phyloP scores from a whole-genome alignment of 2,888 invertebrate genomes.

The Melieria crassipennis region DNA sequence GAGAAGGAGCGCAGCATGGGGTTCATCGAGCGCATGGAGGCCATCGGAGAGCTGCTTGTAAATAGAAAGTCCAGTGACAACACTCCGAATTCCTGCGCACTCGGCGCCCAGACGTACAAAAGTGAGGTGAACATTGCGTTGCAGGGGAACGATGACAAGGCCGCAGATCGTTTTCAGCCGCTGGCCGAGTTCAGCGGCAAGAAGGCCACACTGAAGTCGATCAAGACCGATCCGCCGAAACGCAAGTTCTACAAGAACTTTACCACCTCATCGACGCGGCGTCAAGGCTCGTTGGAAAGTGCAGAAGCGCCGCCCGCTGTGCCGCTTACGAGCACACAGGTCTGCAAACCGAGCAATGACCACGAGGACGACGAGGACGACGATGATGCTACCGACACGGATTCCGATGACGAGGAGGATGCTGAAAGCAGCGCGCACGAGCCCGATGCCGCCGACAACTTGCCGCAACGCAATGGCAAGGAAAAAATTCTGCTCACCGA shows the following conservation, averaged over 20 bases:
- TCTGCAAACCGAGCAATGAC: conserved; percentile 24
- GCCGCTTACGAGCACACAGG: background rate
- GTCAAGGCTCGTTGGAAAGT: conserved; percentile 19
- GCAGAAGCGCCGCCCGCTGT: conserved; percentile 3
- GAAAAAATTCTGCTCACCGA: conserved; percentile 59
- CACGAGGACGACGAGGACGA: conserved; percentile 40
- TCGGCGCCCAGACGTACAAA: background rate
- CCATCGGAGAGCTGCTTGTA: background rate
- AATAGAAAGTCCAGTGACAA: background rate
- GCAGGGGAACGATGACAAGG: background rate
- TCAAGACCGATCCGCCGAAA: conserved; percentile 49
- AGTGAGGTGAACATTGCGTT: conserved; percentile 18
- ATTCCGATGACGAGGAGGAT: conserved; percentile 18
- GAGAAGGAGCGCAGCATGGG: conserved; percentile 27
- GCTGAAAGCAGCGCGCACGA: conserved; percentile 14
- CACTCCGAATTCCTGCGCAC: background rate
- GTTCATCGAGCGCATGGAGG: background rate
- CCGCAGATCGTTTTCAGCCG: background rate
- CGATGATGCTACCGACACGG: conserved; percentile 29
- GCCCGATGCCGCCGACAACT: conserved; percentile 35
- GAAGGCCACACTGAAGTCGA: conserved; percentile 46
- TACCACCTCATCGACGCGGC: conserved; percentile 22
- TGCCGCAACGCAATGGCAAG: conserved; percentile 49
- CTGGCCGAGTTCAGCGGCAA: conserved; percentile 38
- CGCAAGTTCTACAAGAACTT: conserved; percentile 46